Percentiles rank a stretch among this genome's conserved stretches.
These are phyloP conservation scores for Caenorhabditis brenneri DNA, from an alignment of 1,140 invertebrate species.

Conservation along the genomic window DNA sequence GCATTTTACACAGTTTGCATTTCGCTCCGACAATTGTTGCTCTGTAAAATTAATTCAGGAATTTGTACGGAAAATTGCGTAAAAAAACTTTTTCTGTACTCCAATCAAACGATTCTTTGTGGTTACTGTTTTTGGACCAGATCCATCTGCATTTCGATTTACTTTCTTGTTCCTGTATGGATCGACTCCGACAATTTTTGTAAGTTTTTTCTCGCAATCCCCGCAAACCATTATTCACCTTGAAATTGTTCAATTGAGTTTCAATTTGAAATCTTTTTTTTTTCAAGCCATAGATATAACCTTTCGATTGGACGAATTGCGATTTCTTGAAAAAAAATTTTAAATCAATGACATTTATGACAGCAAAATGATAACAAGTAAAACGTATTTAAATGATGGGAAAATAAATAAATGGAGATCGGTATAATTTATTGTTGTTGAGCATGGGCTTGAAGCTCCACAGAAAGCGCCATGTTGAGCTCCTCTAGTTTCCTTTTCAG, in stretches of 20 bases:
- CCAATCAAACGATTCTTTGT: constrained; percentile 50
- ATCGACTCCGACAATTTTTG: constrained; percentile 55
- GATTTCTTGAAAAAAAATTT: no score
- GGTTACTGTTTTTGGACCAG: constrained; percentile 21
- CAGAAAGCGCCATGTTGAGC: constrained; percentile 79
- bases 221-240: constrained; percentile 7
- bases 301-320: not conserved
- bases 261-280: no score
- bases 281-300: no score
- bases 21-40: constrained; percentile 71
- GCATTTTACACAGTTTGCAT: constrained; percentile 84
- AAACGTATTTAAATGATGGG: not conserved
- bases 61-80: not conserved
- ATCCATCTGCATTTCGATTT: constrained; percentile 40
- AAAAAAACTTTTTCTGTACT: constrained; percentile 52
- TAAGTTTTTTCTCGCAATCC: constrained; percentile 49
- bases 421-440: constrained; percentile 2
- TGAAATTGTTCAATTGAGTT: not conserved
- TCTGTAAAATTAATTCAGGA: not conserved
- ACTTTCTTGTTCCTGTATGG: constrained; percentile 51
- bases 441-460: constrained; percentile 73
- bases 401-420: constrained; percentile 44
- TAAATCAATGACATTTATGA: not conserved
- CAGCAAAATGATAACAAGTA: not conserved
- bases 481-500: constrained; percentile 95